A percentile compares a stretch with the other conserved stretches of the same genome.
phyloP scores from a whole-genome alignment of 2,797 vertebrate genomes.

The Peromyscus eremicus region DNA sequence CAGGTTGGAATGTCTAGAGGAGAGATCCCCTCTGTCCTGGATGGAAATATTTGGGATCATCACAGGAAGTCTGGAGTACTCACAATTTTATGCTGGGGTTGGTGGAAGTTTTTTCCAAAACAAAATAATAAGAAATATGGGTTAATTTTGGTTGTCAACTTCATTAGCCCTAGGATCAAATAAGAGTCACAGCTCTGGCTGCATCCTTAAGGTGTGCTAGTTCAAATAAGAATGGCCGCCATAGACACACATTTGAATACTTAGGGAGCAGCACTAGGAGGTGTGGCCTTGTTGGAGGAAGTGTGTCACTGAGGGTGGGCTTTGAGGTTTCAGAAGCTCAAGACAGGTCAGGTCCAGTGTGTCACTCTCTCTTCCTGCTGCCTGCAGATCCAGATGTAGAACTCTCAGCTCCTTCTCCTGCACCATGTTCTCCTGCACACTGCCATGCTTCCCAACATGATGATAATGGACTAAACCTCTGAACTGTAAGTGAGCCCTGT shows the following conservation, averaged over 20 bases:
- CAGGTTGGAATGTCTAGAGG: neutral
- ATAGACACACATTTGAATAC: neutral
- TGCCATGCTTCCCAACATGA: neutral
- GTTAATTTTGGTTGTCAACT: neutral
- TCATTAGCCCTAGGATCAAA: neutral
- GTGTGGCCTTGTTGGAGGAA: neutral
- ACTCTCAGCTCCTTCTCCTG: neutral
- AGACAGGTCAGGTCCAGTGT: neutral
- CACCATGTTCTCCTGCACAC: neutral
- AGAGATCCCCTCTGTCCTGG: neutral
- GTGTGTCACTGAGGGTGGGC: neutral
- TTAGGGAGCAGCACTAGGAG: neutral
- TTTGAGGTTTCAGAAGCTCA: neutral
- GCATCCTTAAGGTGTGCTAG: no score
- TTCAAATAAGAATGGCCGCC: neutral
- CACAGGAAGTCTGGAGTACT: neutral
- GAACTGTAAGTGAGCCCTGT: neutral
- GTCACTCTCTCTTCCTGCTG: neutral
- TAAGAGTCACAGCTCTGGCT: no score
- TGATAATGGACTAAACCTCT: neutral
- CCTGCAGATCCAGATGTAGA: neutral
- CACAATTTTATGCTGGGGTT: neutral
- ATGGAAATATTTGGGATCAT: neutral
- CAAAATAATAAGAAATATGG: neutral
- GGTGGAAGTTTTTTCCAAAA: neutral